These are phyloP conservation scores for Psilopsiagon aymara DNA, from an alignment of 2,113 vertebrate genomes.

Conservation along the genomic window DNA sequence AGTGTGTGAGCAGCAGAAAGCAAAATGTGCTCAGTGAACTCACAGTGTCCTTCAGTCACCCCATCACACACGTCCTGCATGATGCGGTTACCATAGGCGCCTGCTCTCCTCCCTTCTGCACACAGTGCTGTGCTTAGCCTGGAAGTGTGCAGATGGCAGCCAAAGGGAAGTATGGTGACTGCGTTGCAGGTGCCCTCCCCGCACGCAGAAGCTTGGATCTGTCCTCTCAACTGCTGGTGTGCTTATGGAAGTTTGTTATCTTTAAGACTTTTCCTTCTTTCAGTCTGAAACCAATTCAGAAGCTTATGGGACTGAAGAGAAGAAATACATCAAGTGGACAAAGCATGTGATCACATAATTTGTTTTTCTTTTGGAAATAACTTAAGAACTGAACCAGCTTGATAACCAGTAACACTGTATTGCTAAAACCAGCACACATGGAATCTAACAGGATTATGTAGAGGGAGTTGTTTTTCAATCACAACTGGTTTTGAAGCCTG, in stretches of 20 bases:
- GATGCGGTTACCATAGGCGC: fast-evolving
- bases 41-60: fast-evolving
- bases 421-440: not conserved
- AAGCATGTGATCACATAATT: not conserved
- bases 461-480: not conserved
- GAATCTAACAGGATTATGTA: not conserved
- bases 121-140: fast-evolving
- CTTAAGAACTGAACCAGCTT: not conserved
- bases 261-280: not conserved
- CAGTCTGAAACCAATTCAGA: not conserved
- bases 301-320: not conserved
- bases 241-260: not conserved
- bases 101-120: not conserved
- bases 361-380: not conserved
- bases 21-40: fast-evolving
- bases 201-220: not conserved
- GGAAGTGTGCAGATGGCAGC: not conserved
- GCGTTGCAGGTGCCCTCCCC: not conserved
- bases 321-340: not conserved
- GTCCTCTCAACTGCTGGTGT: not conserved
- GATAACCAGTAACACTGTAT: not conserved
- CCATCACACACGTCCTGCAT: fast-evolving
- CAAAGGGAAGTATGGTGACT: not conserved
- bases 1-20: not conserved
- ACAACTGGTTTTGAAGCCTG: not conserved